Conservation (phyloP, 2,113 vertebrate genomes). For the Oceanites oceanicus region DNA sequence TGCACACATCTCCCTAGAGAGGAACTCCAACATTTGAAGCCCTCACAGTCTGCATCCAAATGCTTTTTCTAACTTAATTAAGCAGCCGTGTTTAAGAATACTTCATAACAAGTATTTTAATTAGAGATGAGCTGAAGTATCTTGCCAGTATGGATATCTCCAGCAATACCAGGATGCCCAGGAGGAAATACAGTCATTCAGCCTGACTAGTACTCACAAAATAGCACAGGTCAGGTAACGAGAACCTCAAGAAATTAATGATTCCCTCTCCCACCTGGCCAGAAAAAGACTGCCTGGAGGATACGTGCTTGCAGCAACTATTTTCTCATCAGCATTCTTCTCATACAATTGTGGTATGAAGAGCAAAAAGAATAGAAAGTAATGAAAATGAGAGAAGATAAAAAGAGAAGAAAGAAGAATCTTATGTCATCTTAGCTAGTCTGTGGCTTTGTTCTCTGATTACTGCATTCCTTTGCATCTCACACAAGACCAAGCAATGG, state of each 20-base stretch:
- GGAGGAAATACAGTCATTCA: not conserved
- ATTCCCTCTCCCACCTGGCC: not conserved
- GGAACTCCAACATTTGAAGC: conserved; percentile 60
- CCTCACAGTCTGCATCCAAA: conserved; percentile 74
- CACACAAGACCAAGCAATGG: not conserved
- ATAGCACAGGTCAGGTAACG: not conserved
- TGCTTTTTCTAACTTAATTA: conserved; percentile 78
- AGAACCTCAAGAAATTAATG: conserved; percentile 11
- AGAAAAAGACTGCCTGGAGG: not conserved
- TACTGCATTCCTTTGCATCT: not conserved
- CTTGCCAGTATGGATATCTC: not conserved
- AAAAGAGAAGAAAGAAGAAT: not conserved
- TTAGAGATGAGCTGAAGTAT: conserved; percentile 54
- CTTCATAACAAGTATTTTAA: conserved; percentile 77
- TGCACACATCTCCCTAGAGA: conserved; percentile 67
- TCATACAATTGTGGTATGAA: not conserved
- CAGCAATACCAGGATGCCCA: not conserved
- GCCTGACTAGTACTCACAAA: not conserved
- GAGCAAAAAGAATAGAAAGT: conserved; percentile 2
- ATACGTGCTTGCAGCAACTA: not conserved
- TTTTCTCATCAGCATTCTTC: conserved; percentile 1
- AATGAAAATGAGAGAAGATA: not conserved
- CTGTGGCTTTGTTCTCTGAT: not conserved
- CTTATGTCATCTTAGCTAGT: not conserved
- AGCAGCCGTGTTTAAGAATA: conserved; percentile 70